Conservation (phyloP, 2,113 vertebrate genomes). For the Oryzias melastigma region DNA sequence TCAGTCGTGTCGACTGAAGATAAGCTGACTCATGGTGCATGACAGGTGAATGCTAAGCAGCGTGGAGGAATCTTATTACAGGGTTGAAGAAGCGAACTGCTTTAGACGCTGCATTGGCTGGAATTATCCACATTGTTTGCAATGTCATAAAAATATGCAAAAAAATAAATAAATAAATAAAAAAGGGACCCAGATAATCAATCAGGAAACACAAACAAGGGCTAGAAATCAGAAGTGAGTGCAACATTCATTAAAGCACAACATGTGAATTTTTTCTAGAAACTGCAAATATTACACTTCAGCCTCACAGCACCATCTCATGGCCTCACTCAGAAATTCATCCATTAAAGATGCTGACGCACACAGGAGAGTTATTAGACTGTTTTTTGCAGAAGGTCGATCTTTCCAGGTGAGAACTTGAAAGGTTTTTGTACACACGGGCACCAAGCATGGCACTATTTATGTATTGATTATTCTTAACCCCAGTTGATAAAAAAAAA, state of each 20-base stretch:
- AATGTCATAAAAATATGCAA: background rate
- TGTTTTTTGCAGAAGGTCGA: background rate
- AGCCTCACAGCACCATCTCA: constrained; percentile 75
- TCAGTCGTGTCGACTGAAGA: constrained; percentile 48
- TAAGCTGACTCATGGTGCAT: constrained; percentile 62
- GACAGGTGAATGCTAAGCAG: constrained; percentile 60
- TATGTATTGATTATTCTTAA: too few species aligned
- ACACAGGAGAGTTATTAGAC: background rate
- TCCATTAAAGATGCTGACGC: constrained; percentile 1
- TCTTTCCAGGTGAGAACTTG: too few species aligned
- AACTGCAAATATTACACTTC: constrained; percentile 12
- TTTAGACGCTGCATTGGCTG: constrained; percentile 14
- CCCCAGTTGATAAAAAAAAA: too few species aligned
- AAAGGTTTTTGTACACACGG: too few species aligned
- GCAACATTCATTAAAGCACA: constrained; percentile 1
- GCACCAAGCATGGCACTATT: too few species aligned
- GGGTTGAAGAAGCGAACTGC: constrained; percentile 20
- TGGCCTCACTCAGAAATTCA: constrained; percentile 64
- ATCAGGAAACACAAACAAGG: background rate
- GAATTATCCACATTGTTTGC: too few species aligned
- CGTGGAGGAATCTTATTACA: constrained; percentile 34
- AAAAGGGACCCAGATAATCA: background rate
- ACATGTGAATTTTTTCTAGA: constrained; percentile 1
- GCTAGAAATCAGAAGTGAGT: constrained; percentile 3
- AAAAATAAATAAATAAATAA: too few species aligned